Percentiles rank a stretch among this genome's conserved stretches.
These are phyloP conservation scores for Plecturocebus donacophilus DNA, from an alignment of 2,113 vertebrate species.

Conservation along the genomic window DNA sequence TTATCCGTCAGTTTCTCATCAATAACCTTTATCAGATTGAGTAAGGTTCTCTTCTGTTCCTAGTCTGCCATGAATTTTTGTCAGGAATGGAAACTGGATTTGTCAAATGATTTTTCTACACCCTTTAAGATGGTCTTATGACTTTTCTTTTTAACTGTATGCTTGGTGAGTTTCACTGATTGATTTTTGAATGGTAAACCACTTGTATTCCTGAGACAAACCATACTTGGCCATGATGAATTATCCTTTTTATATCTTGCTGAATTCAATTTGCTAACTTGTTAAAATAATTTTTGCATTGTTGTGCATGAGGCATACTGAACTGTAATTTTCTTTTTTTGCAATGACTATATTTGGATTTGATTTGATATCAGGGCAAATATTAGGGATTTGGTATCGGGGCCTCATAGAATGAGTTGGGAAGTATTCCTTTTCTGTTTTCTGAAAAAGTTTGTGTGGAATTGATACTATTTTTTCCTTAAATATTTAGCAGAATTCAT, in stretches of 20 bases:
- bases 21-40: background rate
- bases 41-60: background rate
- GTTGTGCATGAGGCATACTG: too few relatives aligned
- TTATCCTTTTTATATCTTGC: background rate
- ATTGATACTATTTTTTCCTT: too few relatives aligned
- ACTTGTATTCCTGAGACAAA: background rate
- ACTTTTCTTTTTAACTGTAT: background rate
- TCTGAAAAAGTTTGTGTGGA: too few relatives aligned
- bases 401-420: too few relatives aligned
- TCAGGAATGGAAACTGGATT: background rate
- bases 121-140: background rate
- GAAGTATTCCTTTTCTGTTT: too few relatives aligned
- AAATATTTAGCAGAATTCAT: too few relatives aligned
- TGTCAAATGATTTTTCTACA: slow-evolving; percentile 5
- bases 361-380: too few relatives aligned
- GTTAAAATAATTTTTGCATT: too few relatives aligned
- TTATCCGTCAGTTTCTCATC: background rate
- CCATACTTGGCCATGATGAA: background rate
- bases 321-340: background rate
- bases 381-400: too few relatives aligned
- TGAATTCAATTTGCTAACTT: slow-evolving; percentile 32
- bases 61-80: background rate
- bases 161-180: background rate
- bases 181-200: slow-evolving; percentile 20
- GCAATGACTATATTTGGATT: too few relatives aligned